Evolutionary conservation across 1,140 invertebrate genomes (phyloP).

Genomic region (Drusus annulatus): DNA sequence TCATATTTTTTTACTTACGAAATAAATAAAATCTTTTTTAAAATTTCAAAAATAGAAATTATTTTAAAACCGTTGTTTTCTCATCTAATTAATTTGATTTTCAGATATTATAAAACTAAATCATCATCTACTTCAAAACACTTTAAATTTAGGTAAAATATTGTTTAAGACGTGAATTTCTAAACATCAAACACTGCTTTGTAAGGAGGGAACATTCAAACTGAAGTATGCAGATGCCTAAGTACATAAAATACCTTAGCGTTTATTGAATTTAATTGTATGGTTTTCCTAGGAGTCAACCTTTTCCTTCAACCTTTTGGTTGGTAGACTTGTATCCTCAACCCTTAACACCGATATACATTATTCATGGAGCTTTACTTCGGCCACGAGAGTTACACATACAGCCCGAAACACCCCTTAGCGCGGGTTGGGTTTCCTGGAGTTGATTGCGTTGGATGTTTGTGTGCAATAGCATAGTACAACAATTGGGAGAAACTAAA

Average conservation of each 20-base stretch:
- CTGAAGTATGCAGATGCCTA: too few species aligned
- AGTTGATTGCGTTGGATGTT: not conserved
- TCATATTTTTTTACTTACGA: not conserved
- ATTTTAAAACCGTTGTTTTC: not conserved
- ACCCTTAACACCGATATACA: conserved; percentile 45
- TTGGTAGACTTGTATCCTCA: conserved; percentile 19
- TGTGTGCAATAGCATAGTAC: not conserved
- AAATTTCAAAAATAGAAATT: too few species aligned
- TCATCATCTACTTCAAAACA: not conserved
- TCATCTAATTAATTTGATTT: not conserved
- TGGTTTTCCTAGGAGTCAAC: conserved; percentile 34
- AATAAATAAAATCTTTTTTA: not conserved
- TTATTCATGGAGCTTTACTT: conserved; percentile 48
- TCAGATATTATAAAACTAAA: too few species aligned
- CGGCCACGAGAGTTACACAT: conserved; percentile 35
- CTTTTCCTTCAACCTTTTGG: conserved; percentile 19
- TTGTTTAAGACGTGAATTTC: too few species aligned
- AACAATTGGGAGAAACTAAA: not conserved
- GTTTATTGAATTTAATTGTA: not conserved
- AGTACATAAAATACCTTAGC: not conserved
- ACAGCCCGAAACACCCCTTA: not conserved
- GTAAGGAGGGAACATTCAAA: too few species aligned
- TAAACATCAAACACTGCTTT: too few species aligned
- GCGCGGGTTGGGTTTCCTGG: not conserved
- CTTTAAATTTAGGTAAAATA: not conserved